Evolutionary conservation across 2,888 invertebrate genomes (phyloP), one percentile per base, ranked within the genome.

Genomic region (Drosophila bunnanda): DNA sequence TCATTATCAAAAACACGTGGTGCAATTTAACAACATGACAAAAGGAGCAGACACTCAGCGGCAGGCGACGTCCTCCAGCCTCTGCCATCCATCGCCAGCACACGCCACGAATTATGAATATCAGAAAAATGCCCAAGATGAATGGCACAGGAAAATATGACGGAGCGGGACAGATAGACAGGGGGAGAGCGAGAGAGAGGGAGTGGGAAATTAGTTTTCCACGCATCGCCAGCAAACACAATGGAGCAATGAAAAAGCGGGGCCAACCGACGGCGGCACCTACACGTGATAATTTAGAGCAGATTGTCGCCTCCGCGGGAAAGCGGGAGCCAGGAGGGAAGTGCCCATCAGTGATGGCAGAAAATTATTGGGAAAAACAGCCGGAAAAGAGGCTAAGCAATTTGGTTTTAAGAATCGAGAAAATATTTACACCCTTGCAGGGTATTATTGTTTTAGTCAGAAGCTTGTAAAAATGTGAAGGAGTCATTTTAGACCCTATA

Each of bases 1-100:
- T 91, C 90, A 91, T 92, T 91, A 92, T 91, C 90, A 89, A 85
- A 91, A 92, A 91, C 92, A 92, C 91, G 92, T 92, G 92, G 90
- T 89, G 80, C 88, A 86, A 90, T 90, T 90, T 88, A 86, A 72
- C 84, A 83, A 76, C 62, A 75, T 74, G 79, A 75, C 77, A 78
- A 70, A 75, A 76, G 64, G 64, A 32, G 41, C 28, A 59, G 65
- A 53, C 46, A 46, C 46, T 30, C 28, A 0, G 44, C 43, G 15
- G 43, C 43, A 22, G 44, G 25, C 13, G 20, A 32, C 32, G 9
- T 13, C 50, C 32, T 20, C 50, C 32, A 10, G 46, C 46, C 28
- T 28, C 46, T 4, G 32, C 20, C 50, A 32, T 50, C 50, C 50
- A 50, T 50, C 32, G 50, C 50, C 50, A 52, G 79, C 80, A 80